These are phyloP conservation scores for Eumeta japonica DNA, from an alignment of 1,140 invertebrate species.

Conservation along the genomic window DNA sequence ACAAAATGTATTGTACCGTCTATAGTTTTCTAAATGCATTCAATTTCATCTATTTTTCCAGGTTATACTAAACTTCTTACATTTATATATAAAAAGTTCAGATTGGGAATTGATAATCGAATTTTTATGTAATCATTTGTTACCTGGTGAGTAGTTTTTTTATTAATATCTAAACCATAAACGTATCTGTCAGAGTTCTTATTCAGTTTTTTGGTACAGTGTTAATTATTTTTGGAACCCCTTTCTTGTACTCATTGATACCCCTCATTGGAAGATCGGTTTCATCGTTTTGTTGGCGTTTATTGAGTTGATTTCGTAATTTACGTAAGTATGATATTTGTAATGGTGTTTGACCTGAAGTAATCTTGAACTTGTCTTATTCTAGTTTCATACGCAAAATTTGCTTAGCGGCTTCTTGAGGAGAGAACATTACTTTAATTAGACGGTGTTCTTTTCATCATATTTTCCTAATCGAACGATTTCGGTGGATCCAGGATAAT, in stretches of 20 bases:
- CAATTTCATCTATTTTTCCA: slow-evolving; percentile 11
- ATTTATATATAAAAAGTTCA: slow-evolving; percentile 14
- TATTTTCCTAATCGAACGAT: too few relatives aligned
- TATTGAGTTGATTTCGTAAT: slow-evolving; percentile 10
- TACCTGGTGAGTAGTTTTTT: neutral
- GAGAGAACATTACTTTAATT: too few relatives aligned
- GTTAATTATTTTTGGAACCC: slow-evolving; percentile 15
- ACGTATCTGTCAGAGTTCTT: too few relatives aligned
- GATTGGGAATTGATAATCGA: slow-evolving; percentile 2
- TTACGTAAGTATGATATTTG: slow-evolving; percentile 10
- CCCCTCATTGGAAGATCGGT: slow-evolving; percentile 13
- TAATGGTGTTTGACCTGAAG: slow-evolving; percentile 6
- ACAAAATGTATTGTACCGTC: neutral
- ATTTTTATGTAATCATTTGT: slow-evolving; percentile 6
- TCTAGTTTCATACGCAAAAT: too few relatives aligned
- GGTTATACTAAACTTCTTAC: slow-evolving; percentile 9
- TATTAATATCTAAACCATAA: neutral
- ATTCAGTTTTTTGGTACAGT: neutral
- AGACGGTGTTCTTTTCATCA: too few relatives aligned
- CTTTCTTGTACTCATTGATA: slow-evolving; percentile 16
- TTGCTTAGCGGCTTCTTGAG: too few relatives aligned
- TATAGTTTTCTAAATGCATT: slow-evolving; percentile 1
- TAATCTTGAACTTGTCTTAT: slow-evolving; percentile 3
- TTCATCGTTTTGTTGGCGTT: slow-evolving; percentile 11
- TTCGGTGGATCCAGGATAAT: too few relatives aligned